phyloP scores from a whole-genome alignment of 2,797 vertebrate species.

The Austrolebias charrua region DNA sequence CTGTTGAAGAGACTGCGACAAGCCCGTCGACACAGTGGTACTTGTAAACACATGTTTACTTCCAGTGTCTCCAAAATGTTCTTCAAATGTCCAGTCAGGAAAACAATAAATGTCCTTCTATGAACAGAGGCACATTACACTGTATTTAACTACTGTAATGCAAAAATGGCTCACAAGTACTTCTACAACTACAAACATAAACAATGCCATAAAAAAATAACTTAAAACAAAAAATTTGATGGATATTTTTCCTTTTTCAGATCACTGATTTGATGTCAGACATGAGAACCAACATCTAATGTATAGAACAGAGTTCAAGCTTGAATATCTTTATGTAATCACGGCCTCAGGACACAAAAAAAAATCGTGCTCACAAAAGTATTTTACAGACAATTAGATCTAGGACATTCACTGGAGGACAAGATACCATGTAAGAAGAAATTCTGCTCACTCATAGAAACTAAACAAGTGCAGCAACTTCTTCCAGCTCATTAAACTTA shows the following conservation, averaged over 20 bases:
- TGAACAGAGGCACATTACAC: no score
- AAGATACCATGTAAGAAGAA: background rate
- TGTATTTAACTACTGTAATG: no score
- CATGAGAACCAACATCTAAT: background rate
- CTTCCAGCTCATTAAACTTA: no score
- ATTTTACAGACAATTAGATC: background rate
- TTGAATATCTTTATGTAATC: background rate
- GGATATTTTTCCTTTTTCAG: background rate
- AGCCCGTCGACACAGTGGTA: no score
- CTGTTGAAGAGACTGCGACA: background rate
- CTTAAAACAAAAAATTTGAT: background rate
- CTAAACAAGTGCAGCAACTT: conserved; percentile 5
- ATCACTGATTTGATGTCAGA: background rate
- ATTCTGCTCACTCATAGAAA: background rate
- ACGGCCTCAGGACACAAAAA: background rate
- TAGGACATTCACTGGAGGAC: background rate
- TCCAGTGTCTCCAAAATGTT: no score
- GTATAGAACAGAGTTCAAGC: conserved; percentile 4
- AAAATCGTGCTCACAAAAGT: background rate
- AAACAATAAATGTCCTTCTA: no score
- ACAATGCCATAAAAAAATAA: no score
- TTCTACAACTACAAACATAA: no score
- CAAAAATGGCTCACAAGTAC: no score
- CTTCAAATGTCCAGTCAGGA: no score
- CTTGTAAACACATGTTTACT: no score